Conservation (phyloP, 2,797 vertebrate species). For the Falco berigora region DNA sequence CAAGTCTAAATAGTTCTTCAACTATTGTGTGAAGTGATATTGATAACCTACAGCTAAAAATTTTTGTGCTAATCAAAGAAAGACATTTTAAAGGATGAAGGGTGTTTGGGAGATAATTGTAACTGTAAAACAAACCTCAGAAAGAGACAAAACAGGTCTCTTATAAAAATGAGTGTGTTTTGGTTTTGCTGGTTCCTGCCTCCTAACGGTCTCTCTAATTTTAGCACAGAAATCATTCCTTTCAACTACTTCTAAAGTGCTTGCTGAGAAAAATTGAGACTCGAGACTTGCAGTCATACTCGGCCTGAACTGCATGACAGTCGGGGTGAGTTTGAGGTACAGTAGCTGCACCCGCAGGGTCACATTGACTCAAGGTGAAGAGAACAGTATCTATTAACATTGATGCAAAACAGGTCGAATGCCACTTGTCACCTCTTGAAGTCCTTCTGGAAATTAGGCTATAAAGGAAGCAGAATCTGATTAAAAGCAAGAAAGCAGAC, state of each 20-base stretch:
- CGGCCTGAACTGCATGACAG: not conserved
- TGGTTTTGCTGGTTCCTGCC: not conserved
- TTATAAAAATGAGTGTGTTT: not conserved
- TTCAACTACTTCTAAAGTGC: not conserved
- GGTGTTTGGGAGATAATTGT: not conserved
- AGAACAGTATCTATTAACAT: not conserved
- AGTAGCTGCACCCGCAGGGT: not conserved
- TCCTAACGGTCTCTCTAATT: not conserved
- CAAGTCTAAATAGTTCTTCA: not conserved
- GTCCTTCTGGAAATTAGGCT: not conserved
- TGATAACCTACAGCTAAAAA: not conserved
- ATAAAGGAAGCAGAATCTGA: not conserved
- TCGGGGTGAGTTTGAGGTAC: not conserved
- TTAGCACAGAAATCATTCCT: not conserved
- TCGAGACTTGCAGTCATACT: not conserved
- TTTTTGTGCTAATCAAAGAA: not conserved
- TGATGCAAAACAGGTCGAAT: not conserved
- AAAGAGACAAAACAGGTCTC: not conserved
- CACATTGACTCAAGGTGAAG: not conserved
- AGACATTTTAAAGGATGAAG: not conserved
- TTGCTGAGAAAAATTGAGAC: not conserved
- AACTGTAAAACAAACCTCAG: not conserved
- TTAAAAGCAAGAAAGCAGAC: not conserved
- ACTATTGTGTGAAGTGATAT: not conserved
- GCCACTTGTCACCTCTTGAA: not conserved